Evolutionary conservation across 2,797 vertebrate species (phyloP), one percentile per base, ranked within the genome.

Genomic region (Crocodylus rhombifer): DNA sequence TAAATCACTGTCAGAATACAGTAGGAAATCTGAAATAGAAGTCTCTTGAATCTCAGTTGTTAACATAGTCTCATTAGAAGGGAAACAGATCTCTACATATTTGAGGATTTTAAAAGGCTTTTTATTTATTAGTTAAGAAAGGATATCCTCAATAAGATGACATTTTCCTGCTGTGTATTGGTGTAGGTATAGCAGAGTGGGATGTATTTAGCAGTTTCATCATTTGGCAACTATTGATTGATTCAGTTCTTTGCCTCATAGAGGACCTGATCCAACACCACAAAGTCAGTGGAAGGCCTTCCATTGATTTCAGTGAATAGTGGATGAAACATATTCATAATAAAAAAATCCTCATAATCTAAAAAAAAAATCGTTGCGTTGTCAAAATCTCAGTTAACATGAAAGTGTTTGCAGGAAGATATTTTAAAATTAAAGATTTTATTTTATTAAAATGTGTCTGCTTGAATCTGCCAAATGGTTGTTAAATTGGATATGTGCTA

Each of bases 71-170:
- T 92, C 86, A 26, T 16, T 91, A 79, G 69, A 88, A 95, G 93
- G 84, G 80, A 94, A 89, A 73, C 83, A 78, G 69, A 91, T 5
- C 30, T 77, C 30, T 12, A 0, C 79, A n/a, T 0, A 23, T 61
- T 89, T 77, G 93, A 60, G 13, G 18, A 16, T 92, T 94, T 84
- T 84, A 23, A 91, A 92, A 88, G 55, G n/a, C 28, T 84, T 86
- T 91, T 97, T 95, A 15, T 91, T 74, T 90, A 81, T 74, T 75
- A 56, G 87, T 95, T 96, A 67, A 80, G 82, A 75, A 60, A 3
- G 2, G 62, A 89, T 90, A 4, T 93, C 62, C 86, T 87, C 86
- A 80, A 61, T 94, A 95, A 96, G 76, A 25, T 83, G 62, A 93
- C 92, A 84, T 92, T 93, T 51, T 51, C 42, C 86, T 75, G 75